Conservation (phyloP, 1,140 invertebrate genomes). For the Stegodyphus dumicola region DNA sequence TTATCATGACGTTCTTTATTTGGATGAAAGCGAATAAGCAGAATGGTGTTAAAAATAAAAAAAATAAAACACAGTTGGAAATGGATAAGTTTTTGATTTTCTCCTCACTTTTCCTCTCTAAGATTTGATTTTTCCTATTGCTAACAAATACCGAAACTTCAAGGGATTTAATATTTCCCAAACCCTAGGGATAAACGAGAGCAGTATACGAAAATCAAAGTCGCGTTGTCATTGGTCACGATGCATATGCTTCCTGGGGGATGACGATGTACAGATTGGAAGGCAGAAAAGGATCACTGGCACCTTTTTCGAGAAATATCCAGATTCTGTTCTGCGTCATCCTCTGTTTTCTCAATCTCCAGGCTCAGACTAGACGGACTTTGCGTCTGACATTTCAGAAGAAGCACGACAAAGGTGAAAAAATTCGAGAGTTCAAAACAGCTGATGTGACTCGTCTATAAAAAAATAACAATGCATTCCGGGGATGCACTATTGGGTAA, state of each 20-base stretch:
- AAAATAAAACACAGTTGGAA: background rate
- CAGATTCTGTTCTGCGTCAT: conserved; percentile 1
- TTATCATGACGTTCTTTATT: no score
- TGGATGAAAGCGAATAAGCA: no score
- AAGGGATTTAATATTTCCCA: conserved; percentile 49
- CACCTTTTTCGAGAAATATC: no score
- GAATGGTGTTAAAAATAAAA: no score
- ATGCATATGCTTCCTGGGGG: background rate
- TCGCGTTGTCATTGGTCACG: conserved; percentile 27
- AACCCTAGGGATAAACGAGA: conserved; percentile 1
- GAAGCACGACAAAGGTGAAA: background rate
- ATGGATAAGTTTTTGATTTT: conserved; percentile 49
- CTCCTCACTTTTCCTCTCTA: background rate
- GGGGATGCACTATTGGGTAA: no score
- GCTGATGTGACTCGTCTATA: background rate
- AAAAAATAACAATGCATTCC: no score
- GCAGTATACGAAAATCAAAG: conserved; percentile 23
- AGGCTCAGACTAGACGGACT: background rate
- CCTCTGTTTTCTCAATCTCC: conserved; percentile 10
- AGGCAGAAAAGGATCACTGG: background rate
- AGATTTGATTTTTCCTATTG: background rate
- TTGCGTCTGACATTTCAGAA: background rate
- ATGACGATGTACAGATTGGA: conserved; percentile 10
- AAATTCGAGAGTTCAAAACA: background rate
- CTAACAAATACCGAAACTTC: conserved; percentile 18